Evolutionary conservation across 1,140 invertebrate species (phyloP), one percentile per base, ranked within the genome.

Genomic region (Anoplophora glabripennis): DNA sequence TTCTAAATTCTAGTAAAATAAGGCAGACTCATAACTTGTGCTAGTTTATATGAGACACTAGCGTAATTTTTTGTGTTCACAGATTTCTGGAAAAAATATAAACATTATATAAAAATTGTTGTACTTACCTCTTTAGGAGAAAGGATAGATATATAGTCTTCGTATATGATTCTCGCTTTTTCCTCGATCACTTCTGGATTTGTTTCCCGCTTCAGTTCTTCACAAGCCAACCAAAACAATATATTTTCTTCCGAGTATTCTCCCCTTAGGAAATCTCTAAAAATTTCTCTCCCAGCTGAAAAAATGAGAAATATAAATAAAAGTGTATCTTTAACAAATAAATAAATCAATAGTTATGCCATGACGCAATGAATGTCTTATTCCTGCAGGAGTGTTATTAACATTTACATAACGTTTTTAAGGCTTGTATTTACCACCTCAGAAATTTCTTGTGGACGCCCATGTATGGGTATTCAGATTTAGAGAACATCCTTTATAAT

Each of bases 221-320:
- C 96, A 79, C 96, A 99, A 37, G 96, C 96, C 71, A 94, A 81
- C 94, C 96, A 99, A 80, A 99, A 99, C 64, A 99, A 84, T 72
- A 99, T 99, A 79, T 99, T 99, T 79, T 99, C 97, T 81, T 99
- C 97, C 68, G 94, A 97, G 81, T 98, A 99, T 81, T 99, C 97
- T 76, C 94, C 94, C 65, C 94, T 89, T 60, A 99, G 85, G 79
- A 99, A 99, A 76, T 99, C 96, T 35, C 94, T 86, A 81, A 99
- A 99, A 64, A 96, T 86, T 76, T 93, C 93, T 58, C 96, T 85
- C 11, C 97, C 97, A 69, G 86, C 93, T 88, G 80, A 49, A 79
- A 78, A 61, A 46, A 65, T 33, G 56, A 44, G 49, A 7, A 11
- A 57, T 40, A 35, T 59, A 47, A 53, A 61, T 21, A 60, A 40